phyloP scores from a whole-genome alignment of 92 coral and sea anemone species.

The Porites lobata region DNA sequence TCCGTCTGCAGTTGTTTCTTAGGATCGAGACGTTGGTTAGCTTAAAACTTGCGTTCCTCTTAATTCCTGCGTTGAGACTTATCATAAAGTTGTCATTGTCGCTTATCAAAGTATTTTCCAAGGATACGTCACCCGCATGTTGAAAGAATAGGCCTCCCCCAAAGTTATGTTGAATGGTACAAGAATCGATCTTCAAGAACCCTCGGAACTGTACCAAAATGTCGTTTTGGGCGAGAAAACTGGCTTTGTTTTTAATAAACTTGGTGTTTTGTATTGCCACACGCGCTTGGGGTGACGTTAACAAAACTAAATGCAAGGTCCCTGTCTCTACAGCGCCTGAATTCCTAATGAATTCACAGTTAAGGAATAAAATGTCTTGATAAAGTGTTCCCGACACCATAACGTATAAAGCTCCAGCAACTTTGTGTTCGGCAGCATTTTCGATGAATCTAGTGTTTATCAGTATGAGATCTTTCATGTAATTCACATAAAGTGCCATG shows the following conservation, averaged over 20 bases:
- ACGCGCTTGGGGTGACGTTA: neutral
- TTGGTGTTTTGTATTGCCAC: slow-evolving; percentile 7
- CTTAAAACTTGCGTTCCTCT: neutral
- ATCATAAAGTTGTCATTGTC: slow-evolving; percentile 22
- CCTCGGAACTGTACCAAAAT: neutral
- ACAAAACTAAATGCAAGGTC: neutral
- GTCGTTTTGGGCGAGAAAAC: neutral
- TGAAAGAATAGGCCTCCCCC: slow-evolving; percentile 24
- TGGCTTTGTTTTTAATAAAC: slow-evolving; percentile 12
- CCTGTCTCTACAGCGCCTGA: neutral
- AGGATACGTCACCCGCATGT: neutral
- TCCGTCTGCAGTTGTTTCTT: slow-evolving; percentile 11
- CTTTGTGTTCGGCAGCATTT: neutral
- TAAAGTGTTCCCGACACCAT: neutral
- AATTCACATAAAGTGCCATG: neutral
- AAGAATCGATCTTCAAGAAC: neutral
- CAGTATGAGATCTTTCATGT: neutral
- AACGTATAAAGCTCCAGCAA: slow-evolving; percentile 1
- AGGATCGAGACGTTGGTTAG: slow-evolving; percentile 20
- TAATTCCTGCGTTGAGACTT: neutral
- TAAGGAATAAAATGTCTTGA: neutral
- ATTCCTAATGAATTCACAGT: slow-evolving; percentile 23
- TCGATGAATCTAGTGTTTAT: slow-evolving; percentile 1
- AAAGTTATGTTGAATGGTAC: slow-evolving; percentile 7
- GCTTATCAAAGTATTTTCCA: slow-evolving; percentile 24